A percentile compares a stretch with the other conserved stretches of the same genome.
phyloP scores from a whole-genome alignment of 2,888 invertebrate species.

The Holacanthella duospinosa region DNA sequence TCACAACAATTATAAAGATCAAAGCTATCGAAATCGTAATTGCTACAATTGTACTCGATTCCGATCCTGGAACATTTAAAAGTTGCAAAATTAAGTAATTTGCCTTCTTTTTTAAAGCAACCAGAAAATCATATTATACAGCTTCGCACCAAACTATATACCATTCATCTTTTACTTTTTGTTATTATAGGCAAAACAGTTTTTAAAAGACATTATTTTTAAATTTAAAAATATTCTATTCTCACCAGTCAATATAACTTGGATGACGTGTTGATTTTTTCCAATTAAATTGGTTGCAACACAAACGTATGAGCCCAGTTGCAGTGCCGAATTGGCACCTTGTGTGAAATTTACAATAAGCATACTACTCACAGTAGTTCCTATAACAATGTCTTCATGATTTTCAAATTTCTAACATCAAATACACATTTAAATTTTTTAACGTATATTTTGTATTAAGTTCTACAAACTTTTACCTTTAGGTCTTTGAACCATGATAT shows the following conservation, averaged over 20 bases:
- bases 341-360: background rate
- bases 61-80: background rate
- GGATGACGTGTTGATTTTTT: background rate
- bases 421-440: no score
- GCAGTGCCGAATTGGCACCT: background rate
- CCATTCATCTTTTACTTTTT: no score
- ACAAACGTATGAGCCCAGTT: background rate
- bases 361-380: background rate
- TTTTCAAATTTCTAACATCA: no score
- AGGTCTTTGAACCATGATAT: background rate
- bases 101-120: no score
- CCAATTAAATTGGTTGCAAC: background rate
- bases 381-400: background rate
- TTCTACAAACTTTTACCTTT: background rate
- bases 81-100: no score
- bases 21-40: background rate
- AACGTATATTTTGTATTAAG: no score
- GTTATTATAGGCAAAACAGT: no score
- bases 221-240: no score
- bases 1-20: background rate
- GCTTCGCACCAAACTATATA: no score
- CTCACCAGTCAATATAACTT: background rate
- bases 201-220: no score
- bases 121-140: no score
- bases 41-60: background rate